These are phyloP conservation scores for Vombatus ursinus DNA, from an alignment of 2,113 vertebrate species.

Conservation along the genomic window DNA sequence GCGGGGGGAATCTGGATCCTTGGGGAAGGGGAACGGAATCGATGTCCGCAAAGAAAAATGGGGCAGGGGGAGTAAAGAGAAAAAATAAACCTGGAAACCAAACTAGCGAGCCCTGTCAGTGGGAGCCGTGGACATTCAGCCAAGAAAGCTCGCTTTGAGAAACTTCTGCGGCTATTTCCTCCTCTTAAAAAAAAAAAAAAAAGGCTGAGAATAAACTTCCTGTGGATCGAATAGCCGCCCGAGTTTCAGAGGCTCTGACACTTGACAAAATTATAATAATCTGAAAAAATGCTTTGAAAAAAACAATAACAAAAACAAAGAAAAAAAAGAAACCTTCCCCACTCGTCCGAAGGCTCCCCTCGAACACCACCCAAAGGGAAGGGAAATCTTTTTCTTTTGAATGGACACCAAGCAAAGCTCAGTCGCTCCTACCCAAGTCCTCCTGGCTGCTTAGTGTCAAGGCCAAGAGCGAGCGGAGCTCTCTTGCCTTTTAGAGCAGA, in stretches of 20 bases:
- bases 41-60: neutral
- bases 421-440: neutral
- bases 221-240: constrained; percentile 64
- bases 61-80: neutral
- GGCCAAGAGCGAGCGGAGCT: neutral
- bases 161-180: constrained; percentile 77
- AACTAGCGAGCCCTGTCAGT: neutral
- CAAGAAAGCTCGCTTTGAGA: constrained; percentile 60
- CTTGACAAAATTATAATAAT: constrained; percentile 1
- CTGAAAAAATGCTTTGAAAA: neutral
- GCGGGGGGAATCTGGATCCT: neutral
- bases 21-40: neutral
- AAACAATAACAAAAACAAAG: neutral
- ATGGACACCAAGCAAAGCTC: neutral
- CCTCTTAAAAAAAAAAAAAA: constrained; percentile 69
- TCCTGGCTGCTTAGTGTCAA: neutral
- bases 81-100: neutral
- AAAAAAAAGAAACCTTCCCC: neutral
- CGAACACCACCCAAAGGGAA: neutral
- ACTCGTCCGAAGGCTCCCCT: neutral
- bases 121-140: neutral
- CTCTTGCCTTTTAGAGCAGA: neutral
- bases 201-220: constrained; percentile 77
- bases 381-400: neutral
- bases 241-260: constrained; percentile 68